Base-by-base conservation (phyloP, 2,113 vertebrate genomes). In the Myotis lucifugus region DNA sequence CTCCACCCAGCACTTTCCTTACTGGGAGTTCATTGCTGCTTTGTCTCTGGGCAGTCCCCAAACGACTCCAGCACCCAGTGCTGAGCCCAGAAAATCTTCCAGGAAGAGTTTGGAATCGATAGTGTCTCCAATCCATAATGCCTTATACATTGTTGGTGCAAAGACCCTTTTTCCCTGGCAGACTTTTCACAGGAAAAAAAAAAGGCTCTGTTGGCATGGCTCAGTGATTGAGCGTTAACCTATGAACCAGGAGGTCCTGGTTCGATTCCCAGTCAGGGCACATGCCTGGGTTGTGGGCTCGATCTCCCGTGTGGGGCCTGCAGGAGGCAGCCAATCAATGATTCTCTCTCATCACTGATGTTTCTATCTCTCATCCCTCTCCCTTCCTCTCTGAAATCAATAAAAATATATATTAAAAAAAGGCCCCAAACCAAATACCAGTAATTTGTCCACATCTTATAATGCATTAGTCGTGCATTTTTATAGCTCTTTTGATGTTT, bases 381-480 rank as follows among this genome's bases (percentile, higher is more conserved):
- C 56, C 23, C 56, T 59, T 3, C 21, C 23, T 59, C 56, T 59
- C 56, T 25, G 56, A 59, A 25, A 59, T 59, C 21, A 59, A 59
- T 25, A 59, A 59, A 59, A 59, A 59, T 50, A 50, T 17, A 59
- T 25, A 59, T 56, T 56, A 1, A 10, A 59, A 25, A 90, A 92
- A 85, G 42, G 72, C 52, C 52, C 15, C 59, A n/a, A 87, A 92
- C 56, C 77, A 90, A 90, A 93, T 29, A 46, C 46, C 46, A 46
- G 46, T 46, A 95, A 95, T 91, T 70, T 1, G 12, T 42, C 74
- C 48, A 74, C 56, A 61, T 93, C 96, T 95, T 91, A 77, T 94
- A 95, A 91, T 14, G 27, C 85, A 66, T 92, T 70, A 85, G 81
- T 61, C 5, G 5, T 85, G 56, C 70, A 1, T 82, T 92, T 97